Percentiles rank a stretch among this genome's conserved stretches.
phyloP scores from a whole-genome alignment of 2,113 vertebrate species.

The Cnemophilus loriae region DNA sequence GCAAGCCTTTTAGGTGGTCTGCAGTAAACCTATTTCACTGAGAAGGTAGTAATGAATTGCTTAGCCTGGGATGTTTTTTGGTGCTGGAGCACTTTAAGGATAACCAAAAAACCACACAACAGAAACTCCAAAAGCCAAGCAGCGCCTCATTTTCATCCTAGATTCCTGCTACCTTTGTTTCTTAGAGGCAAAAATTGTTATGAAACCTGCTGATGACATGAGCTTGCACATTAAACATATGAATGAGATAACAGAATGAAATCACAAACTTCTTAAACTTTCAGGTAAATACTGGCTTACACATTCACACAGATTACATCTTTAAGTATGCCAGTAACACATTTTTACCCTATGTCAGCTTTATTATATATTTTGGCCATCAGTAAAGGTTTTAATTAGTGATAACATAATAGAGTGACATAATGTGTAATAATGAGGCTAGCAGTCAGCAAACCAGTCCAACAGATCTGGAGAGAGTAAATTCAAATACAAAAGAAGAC shows the following conservation, averaged over 20 bases:
- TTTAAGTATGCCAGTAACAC: not conserved
- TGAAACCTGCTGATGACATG: not conserved
- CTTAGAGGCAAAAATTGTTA: not conserved
- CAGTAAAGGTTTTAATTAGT: not conserved
- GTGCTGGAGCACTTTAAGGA: not conserved
- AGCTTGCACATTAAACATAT: not conserved
- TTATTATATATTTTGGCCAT: not conserved
- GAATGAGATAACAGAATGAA: not conserved
- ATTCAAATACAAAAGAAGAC: not conserved
- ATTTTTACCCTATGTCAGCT: not conserved
- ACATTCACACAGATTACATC: not conserved
- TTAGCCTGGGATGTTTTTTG: not conserved
- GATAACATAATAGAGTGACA: not conserved
- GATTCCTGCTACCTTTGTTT: not conserved
- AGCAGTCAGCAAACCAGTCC: not conserved
- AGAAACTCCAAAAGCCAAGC: not conserved
- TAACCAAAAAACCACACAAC: not conserved
- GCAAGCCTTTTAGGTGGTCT: not conserved
- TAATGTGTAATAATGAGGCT: not conserved
- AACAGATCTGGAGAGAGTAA: not conserved
- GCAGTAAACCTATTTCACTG: not conserved
- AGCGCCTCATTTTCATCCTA: not conserved
- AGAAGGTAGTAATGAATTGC: not conserved
- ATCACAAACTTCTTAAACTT: not conserved
- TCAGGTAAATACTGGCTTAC: not conserved